phyloP scores from a whole-genome alignment of 2,113 vertebrate species.

The Sprattus sprattus region DNA sequence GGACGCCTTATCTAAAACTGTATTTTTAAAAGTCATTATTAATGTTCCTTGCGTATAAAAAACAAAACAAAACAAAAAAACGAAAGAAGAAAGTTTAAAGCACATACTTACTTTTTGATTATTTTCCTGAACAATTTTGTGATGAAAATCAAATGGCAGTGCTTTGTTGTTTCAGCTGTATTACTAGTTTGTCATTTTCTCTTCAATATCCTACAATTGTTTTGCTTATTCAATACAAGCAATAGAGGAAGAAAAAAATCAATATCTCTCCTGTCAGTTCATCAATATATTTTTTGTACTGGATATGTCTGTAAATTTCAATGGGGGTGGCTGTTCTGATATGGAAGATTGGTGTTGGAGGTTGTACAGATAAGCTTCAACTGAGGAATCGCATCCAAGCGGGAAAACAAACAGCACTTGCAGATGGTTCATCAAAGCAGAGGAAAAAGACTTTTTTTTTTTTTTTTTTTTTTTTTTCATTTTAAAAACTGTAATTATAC shows the following conservation, averaged over 20 bases:
- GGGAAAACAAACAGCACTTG: slow-evolving; percentile 53
- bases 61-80: neutral
- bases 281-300: slow-evolving; percentile 30
- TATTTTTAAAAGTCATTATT: slow-evolving; percentile 42
- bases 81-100: slow-evolving; percentile 51
- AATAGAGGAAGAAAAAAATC: slow-evolving; percentile 45
- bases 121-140: slow-evolving; percentile 42
- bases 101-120: slow-evolving; percentile 57
- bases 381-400: slow-evolving; percentile 36
- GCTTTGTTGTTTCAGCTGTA: slow-evolving; percentile 45
- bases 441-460: slow-evolving; percentile 34
- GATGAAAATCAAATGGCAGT: slow-evolving; percentile 41
- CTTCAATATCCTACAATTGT: slow-evolving; percentile 35
- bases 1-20: slow-evolving; percentile 54
- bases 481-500: slow-evolving; percentile 46
- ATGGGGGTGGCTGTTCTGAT: slow-evolving; percentile 24
- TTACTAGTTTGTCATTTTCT: slow-evolving; percentile 40
- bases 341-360: slow-evolving; percentile 29
- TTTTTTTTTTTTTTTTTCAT: slow-evolving; percentile 32
- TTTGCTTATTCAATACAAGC: slow-evolving; percentile 48
- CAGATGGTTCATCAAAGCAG: slow-evolving; percentile 39
- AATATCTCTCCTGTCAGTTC: slow-evolving; percentile 42
- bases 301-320: slow-evolving; percentile 41
- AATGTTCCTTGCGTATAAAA: slow-evolving; percentile 45
- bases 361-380: slow-evolving; percentile 27